These are phyloP conservation scores for Anguilla rostrata DNA, from an alignment of 2,113 vertebrate genomes.

Conservation along the genomic window DNA sequence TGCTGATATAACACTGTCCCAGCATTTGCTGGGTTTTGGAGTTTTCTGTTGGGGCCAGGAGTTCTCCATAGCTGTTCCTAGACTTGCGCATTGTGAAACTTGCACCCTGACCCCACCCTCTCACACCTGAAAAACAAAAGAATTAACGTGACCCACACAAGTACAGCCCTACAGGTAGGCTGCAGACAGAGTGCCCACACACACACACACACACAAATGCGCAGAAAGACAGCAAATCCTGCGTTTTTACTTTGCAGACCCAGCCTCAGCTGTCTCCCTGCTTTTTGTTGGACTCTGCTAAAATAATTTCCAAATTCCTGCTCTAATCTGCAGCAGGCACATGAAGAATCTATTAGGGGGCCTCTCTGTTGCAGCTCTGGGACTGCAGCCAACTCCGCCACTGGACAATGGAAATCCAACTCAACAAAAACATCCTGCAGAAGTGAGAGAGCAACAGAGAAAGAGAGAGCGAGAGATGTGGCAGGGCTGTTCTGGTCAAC, in stretches of 20 bases:
- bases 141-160: neutral
- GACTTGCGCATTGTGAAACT: neutral
- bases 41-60: neutral
- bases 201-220: neutral
- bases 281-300: constrained; percentile 35
- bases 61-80: neutral
- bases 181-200: neutral
- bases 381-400: constrained; percentile 69
- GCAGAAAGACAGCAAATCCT: neutral
- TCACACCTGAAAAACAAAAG: neutral
- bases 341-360: constrained; percentile 78
- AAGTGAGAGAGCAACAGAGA: constrained; percentile 56
- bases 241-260: neutral
- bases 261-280: constrained; percentile 24
- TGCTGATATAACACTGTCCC: neutral
- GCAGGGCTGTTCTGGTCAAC: neutral
- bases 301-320: constrained; percentile 57
- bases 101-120: neutral
- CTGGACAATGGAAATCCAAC: constrained; percentile 74
- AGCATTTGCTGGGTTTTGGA: neutral
- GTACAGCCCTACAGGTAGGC: neutral
- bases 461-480: constrained; percentile 22
- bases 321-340: constrained; percentile 54
- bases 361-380: constrained; percentile 63
- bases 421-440: constrained; percentile 80